Evolutionary conservation across 2,797 vertebrate species (phyloP), one percentile per base, ranked within the genome.

Genomic region (Parambassis ranga): DNA sequence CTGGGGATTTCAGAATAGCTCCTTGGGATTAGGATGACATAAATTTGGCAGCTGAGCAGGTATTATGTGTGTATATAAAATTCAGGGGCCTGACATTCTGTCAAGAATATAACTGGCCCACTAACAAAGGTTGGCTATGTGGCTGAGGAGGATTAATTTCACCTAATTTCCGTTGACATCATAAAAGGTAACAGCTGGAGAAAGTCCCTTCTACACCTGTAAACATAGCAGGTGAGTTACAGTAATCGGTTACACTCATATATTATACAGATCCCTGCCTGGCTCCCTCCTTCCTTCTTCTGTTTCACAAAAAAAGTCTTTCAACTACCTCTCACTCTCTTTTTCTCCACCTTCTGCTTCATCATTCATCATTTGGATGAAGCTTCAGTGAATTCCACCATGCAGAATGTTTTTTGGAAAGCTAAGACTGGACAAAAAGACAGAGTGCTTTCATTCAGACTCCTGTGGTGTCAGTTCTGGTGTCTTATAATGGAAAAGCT

Each of bases 1-100:
- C 50, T 60, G 71, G 59, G 36, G 72, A 64, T 71, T 79, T 79
- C 27, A 46, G 19, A 31, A 11, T 13, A 42, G 60, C 47, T 82
- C 61, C 11, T 11, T 27, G 52, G 69, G 71, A 71, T 81, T 79
- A 71, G 26, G 36, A 57, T 61, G 69, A 82, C 68, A 80, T 36
- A 48, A 9, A 16, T 71, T 67, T 82, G 80, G 73, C 69, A 52
- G 38, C 24, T 32, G 20, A 41, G 6, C 11, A 8, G 10, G 9
- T 48, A 35, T 44, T 65, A 42, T 61, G 23, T 72, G 28, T 37
- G 31, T 64, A 58, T 11, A 38, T 16, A 62, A 41, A 73, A 75
- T 50, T 30, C 10, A 2, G 31, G 14, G 53, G 10, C 11, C 39
- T 56, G 48, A 71, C 51, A 76, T 48, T 27, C 24, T 27, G 36